Evolutionary conservation across 2,888 invertebrate species (phyloP).

Genomic region (Drosophila planitibia): DNA sequence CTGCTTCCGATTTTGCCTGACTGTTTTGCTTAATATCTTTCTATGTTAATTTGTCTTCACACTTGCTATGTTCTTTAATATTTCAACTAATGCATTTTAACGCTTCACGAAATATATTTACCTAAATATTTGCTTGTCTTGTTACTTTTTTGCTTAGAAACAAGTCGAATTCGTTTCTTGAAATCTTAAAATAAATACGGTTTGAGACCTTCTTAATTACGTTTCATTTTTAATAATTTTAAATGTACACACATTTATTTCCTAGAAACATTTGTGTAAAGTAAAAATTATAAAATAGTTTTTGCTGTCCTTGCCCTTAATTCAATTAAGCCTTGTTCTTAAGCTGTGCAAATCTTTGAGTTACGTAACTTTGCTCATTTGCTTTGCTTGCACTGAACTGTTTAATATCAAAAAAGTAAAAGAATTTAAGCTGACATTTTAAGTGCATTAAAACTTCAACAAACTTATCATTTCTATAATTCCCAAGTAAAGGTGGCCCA

Average conservation of each 20-base stretch:
- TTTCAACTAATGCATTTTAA: not conserved
- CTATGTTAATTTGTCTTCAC: slow-evolving; percentile 37
- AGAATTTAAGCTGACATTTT: not conserved
- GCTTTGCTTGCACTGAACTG: not conserved
- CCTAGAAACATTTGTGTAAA: not conserved
- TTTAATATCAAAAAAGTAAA: not conserved
- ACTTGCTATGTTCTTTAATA: slow-evolving; percentile 3
- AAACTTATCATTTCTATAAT: not conserved
- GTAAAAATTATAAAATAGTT: not conserved
- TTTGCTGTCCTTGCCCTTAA: not conserved
- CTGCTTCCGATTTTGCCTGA: slow-evolving; percentile 17
- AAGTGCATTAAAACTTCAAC: not conserved
- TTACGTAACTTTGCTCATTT: not conserved
- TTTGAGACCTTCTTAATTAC: fast-evolving
- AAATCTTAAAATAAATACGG: too few species aligned
- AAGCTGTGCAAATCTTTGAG: not conserved
- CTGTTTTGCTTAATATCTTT: slow-evolving; percentile 25
- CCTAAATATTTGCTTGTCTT: not conserved
- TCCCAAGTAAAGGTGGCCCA: not conserved
- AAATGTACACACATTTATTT: not conserved
- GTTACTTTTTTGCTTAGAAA: too few species aligned
- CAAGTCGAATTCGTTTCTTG: too few species aligned
- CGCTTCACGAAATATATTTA: not conserved
- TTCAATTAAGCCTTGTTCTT: not conserved
- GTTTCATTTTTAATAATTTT: not conserved